Evolutionary conservation across 2,888 invertebrate genomes (phyloP).

Genomic region (Eurytoma adleriae): DNA sequence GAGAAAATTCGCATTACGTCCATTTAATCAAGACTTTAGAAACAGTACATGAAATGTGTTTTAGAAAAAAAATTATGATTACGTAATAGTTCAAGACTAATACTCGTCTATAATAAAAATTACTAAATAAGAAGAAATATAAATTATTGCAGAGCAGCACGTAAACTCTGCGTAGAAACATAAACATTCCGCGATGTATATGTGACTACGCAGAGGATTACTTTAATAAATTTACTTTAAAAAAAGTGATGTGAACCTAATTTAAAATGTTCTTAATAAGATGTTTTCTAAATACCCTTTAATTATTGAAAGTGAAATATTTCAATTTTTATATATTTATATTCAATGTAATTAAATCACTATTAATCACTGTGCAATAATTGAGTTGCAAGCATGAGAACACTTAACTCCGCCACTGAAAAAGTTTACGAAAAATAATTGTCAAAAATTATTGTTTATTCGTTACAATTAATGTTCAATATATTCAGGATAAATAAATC

Average conservation of each 20-base stretch:
- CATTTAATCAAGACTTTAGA: constrained; percentile 31
- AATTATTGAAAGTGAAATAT: constrained; percentile 36
- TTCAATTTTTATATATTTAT: constrained; percentile 48
- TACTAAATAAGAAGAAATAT: background rate
- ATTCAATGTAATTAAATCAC: constrained; percentile 8
- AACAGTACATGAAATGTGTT: constrained; percentile 19
- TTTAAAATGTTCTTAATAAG: constrained; percentile 2
- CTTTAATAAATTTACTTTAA: too few species aligned
- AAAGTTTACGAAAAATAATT: background rate
- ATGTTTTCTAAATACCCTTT: constrained; percentile 21
- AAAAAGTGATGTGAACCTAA: background rate
- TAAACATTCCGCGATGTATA: too few species aligned
- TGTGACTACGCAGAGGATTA: too few species aligned
- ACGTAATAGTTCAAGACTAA: constrained; percentile 7
- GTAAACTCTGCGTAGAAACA: too few species aligned
- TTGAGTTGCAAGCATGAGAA: background rate
- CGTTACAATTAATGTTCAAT: too few species aligned
- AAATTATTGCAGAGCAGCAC: background rate
- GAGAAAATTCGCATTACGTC: constrained; percentile 37
- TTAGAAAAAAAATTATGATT: constrained; percentile 6
- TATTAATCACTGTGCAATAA: constrained; percentile 12
- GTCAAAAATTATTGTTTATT: background rate
- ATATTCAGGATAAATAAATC: too few species aligned
- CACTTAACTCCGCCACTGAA: background rate
- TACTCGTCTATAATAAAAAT: constrained; percentile 18